phyloP scores from a whole-genome alignment of 2,113 vertebrate species.

The Sarotherodon lohbergeri region DNA sequence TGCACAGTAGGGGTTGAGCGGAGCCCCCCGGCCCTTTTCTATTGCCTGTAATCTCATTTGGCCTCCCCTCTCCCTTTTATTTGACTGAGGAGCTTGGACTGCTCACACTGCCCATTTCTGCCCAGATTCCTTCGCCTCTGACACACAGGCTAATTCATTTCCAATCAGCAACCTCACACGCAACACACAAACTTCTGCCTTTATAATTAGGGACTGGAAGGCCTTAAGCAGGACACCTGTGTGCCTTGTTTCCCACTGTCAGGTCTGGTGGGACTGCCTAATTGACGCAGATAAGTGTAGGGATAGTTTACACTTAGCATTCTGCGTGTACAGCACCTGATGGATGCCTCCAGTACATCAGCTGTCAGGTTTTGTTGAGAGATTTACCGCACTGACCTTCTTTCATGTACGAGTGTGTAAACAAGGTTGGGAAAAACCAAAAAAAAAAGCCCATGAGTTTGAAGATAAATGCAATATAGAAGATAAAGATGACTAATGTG shows the following conservation, averaged over 20 bases:
- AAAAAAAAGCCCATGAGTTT: neutral
- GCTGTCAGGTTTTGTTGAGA: conserved; percentile 3
- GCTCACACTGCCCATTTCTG: conserved; percentile 67
- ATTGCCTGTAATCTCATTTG: conserved; percentile 89
- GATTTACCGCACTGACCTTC: conserved; percentile 23
- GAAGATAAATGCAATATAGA: conserved; percentile 18
- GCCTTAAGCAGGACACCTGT: conserved; percentile 35
- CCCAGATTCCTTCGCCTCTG: conserved; percentile 63
- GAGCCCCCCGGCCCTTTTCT: conserved; percentile 87
- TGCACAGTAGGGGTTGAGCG: conserved; percentile 93
- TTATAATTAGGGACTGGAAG: conserved; percentile 8
- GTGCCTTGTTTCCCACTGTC: neutral
- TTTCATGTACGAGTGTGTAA: conserved; percentile 34
- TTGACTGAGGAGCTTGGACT: conserved; percentile 76
- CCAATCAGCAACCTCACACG: conserved; percentile 51
- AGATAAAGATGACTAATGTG: conserved; percentile 47
- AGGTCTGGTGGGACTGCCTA: neutral
- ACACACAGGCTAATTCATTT: conserved; percentile 67
- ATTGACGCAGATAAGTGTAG: neutral
- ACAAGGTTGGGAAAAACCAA: neutral
- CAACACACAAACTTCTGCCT: conserved; percentile 38
- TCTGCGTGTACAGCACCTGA: conserved; percentile 10
- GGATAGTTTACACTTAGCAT: conserved; percentile 11
- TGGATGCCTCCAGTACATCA: conserved; percentile 27
- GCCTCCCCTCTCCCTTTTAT: conserved; percentile 78